phyloP scores from a whole-genome alignment of 2,888 invertebrate genomes.

The Himalopsyche tibetana region DNA sequence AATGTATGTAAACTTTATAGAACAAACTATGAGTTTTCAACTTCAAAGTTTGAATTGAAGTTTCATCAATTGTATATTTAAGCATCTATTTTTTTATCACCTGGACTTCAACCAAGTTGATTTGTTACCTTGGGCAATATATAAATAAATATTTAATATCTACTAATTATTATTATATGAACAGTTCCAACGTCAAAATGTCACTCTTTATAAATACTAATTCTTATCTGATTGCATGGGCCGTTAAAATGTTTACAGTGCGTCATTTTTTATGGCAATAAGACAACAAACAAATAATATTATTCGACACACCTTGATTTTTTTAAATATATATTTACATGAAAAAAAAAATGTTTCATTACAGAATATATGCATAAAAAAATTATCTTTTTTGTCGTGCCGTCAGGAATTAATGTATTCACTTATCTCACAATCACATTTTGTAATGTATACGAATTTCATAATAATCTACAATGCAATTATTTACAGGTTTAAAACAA shows the following conservation, averaged over 20 bases:
- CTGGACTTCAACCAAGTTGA: too few relatives aligned
- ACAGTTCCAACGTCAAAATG: conserved; percentile 8
- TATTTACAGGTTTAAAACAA: too few relatives aligned
- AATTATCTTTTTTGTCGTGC: neutral
- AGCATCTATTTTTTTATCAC: too few relatives aligned
- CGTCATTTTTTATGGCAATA: neutral
- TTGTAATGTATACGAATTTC: too few relatives aligned
- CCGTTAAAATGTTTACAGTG: neutral
- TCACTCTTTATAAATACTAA: neutral
- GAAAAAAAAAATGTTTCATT: neutral
- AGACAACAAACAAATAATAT: neutral
- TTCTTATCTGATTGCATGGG: conserved; percentile 22
- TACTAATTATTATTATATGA: neutral
- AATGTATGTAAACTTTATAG: too few relatives aligned
- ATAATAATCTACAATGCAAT: too few relatives aligned
- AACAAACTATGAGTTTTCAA: too few relatives aligned
- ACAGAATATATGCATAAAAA: neutral
- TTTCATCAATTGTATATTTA: too few relatives aligned
- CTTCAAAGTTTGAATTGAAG: too few relatives aligned
- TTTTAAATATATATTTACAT: neutral
- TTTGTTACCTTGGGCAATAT: too few relatives aligned
- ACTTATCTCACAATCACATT: too few relatives aligned
- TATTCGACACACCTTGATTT: neutral
- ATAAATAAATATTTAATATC: neutral
- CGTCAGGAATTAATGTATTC: too few relatives aligned